These are phyloP conservation scores for Brachypodius melanocephalos DNA, from an alignment of 2,113 vertebrate genomes.

Conservation along the genomic window DNA sequence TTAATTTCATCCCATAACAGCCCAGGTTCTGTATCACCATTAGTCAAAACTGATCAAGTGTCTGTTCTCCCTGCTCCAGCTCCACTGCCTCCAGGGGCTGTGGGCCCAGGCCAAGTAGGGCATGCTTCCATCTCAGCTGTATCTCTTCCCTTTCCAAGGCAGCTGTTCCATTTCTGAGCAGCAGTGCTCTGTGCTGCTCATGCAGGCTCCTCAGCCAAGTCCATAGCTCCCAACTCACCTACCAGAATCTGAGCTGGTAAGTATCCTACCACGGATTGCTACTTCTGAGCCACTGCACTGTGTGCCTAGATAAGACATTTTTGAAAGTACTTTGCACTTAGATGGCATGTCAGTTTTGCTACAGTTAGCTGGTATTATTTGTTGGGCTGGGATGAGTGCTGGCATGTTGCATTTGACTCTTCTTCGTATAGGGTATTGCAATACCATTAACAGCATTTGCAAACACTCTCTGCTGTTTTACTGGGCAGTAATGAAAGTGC, in stretches of 20 bases:
- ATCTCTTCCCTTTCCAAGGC: not conserved
- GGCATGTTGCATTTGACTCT: not conserved
- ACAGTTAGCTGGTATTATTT: not conserved
- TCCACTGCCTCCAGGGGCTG: not conserved
- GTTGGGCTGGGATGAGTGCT: not conserved
- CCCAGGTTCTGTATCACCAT: not conserved
- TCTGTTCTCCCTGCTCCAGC: rapidly evolving
- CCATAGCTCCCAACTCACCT: not conserved
- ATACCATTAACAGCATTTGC: not conserved
- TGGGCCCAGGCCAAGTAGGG: not conserved
- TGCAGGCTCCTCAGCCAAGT: not conserved
- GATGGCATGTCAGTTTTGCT: not conserved
- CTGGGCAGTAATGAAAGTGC: not conserved
- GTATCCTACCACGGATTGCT: not conserved
- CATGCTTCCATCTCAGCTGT: not conserved
- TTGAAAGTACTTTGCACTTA: not conserved
- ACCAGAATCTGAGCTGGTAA: not conserved
- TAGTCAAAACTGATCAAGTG: not conserved
- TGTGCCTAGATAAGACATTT: not conserved
- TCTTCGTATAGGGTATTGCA: not conserved
- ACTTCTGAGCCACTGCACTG: not conserved
- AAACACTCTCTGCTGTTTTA: not conserved
- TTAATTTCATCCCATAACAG: not conserved
- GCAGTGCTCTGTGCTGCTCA: not conserved
- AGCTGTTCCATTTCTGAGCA: not conserved